Conservation (phyloP, 2,113 vertebrate species). For the Noturus placidus region DNA sequence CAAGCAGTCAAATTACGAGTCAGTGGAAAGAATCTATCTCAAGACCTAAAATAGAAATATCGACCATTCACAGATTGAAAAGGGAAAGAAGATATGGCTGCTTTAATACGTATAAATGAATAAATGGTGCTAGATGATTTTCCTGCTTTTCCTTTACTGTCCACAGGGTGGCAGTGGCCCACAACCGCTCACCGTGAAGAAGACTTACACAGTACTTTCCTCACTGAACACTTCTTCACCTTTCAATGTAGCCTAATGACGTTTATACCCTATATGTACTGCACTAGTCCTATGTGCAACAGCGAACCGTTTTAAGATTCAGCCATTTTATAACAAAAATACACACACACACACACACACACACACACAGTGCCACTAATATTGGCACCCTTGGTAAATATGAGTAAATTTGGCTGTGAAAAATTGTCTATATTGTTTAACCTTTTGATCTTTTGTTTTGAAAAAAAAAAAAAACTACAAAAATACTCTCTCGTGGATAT, state of each 20-base stretch:
- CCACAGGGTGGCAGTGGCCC: background rate
- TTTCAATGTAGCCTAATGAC: background rate
- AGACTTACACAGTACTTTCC: too few relatives aligned
- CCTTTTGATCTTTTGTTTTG: too few relatives aligned
- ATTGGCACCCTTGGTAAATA: too few relatives aligned
- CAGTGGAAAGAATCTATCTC: background rate
- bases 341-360: too few relatives aligned
- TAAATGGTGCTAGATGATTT: background rate
- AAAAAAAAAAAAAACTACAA: too few relatives aligned
- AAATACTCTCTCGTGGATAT: too few relatives aligned
- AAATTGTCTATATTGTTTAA: too few relatives aligned
- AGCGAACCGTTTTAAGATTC: background rate
- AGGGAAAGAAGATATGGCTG: background rate
- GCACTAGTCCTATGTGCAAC: too few relatives aligned
- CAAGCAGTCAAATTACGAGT: background rate
- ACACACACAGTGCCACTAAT: too few relatives aligned
- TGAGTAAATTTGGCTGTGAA: too few relatives aligned
- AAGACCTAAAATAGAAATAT: background rate
- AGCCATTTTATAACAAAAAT: background rate
- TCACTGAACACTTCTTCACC: background rate
- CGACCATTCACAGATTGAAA: background rate
- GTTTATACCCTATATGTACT: background rate
- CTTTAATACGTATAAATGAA: background rate
- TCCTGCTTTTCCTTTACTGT: background rate
- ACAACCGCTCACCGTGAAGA: background rate